Evolutionary conservation across 2,113 vertebrate genomes (phyloP).

Genomic region (Oriolus oriolus): DNA sequence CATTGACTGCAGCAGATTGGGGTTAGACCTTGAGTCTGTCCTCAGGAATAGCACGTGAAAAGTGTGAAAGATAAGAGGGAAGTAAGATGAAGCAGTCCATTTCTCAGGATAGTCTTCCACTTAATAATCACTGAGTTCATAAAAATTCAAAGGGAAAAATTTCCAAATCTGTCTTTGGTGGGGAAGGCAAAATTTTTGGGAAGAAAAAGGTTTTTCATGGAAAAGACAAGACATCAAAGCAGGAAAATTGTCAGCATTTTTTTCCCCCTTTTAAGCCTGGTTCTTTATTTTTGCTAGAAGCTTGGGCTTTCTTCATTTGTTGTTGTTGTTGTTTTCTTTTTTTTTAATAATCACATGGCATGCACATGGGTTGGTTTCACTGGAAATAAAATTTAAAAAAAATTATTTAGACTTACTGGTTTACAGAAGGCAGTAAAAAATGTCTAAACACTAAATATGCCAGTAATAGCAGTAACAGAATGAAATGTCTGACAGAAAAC

Average conservation of each 20-base stretch:
- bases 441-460: background rate
- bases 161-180: background rate
- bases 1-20: background rate
- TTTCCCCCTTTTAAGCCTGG: background rate
- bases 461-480: background rate
- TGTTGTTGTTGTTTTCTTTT: too few relatives aligned
- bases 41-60: background rate
- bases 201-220: background rate
- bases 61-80: background rate
- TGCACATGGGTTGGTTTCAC: background rate
- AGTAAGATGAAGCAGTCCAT: background rate
- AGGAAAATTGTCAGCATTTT: background rate
- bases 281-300: background rate
- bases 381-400: background rate
- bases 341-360: background rate
- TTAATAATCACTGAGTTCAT: background rate
- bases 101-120: background rate
- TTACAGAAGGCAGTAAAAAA: constrained; percentile 1
- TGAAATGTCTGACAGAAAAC: background rate
- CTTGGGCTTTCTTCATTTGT: background rate
- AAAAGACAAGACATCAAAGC: background rate
- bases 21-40: background rate
- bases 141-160: background rate
- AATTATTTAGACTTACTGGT: background rate
- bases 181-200: background rate